These are phyloP conservation scores for Ptychoptera albimana DNA, from an alignment of 2,888 invertebrate species.

Conservation along the genomic window DNA sequence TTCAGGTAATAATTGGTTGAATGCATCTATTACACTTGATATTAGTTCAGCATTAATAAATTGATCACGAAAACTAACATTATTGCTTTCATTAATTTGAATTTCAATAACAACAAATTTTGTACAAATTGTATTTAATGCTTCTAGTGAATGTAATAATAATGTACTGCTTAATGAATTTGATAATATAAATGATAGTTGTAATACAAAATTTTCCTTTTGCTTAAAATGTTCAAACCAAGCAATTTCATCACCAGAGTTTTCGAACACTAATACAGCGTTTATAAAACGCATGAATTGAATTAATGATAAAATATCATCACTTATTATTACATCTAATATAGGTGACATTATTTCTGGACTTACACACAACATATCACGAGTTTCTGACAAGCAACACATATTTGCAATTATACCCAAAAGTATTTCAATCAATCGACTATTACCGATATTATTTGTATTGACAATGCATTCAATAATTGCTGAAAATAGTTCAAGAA, in stretches of 20 bases:
- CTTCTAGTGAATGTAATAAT: slow-evolving; percentile 39
- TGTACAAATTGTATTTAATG: slow-evolving; percentile 38
- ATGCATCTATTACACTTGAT: slow-evolving; percentile 25
- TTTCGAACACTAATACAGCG: slow-evolving; percentile 34
- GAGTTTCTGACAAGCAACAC: slow-evolving; percentile 48
- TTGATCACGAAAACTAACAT: slow-evolving; percentile 19
- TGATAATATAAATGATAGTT: slow-evolving; percentile 51
- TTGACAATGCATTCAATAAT: slow-evolving; percentile 38
- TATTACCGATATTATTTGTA: slow-evolving; percentile 26
- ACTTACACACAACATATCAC: slow-evolving; percentile 38
- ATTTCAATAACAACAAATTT: slow-evolving; percentile 24
- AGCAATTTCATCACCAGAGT: slow-evolving; percentile 28
- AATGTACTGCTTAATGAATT: slow-evolving; percentile 54
- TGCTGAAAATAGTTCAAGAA: slow-evolving; percentile 35
- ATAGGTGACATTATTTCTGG: slow-evolving; percentile 39
- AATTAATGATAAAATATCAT: slow-evolving; percentile 55
- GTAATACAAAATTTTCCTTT: slow-evolving; percentile 35
- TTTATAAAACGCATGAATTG: slow-evolving; percentile 55
- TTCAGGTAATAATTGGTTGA: slow-evolving; percentile 18
- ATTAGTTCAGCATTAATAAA: slow-evolving; percentile 23
- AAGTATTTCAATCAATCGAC: slow-evolving; percentile 60
- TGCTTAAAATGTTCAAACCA: slow-evolving; percentile 35
- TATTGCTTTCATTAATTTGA: slow-evolving; percentile 12
- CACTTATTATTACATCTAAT: slow-evolving; percentile 38
- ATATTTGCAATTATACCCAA: slow-evolving; percentile 75